Percentiles rank a stretch among this genome's conserved stretches.
Evolutionary conservation across 2,888 invertebrate species (phyloP).

Genomic region (Calliphora vomitoria): DNA sequence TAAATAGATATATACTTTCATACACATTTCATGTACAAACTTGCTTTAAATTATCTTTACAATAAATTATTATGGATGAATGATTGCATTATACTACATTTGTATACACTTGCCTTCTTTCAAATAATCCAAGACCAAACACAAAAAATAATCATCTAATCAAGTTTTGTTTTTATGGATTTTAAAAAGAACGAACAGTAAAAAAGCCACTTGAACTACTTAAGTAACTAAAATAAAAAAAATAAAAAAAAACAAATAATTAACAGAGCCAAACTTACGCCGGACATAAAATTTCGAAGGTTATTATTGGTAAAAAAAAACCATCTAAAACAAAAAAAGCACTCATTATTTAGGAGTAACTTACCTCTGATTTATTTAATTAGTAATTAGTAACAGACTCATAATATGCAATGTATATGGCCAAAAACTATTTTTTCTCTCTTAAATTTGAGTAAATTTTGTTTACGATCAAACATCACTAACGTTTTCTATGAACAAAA

Average conservation of each 20-base stretch:
- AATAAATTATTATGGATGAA: constrained; percentile 26
- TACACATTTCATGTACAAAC: too few relatives aligned
- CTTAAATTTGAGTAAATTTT: too few relatives aligned
- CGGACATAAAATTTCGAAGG: constrained; percentile 57
- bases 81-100: constrained; percentile 36
- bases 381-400: too few relatives aligned
- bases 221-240: background rate
- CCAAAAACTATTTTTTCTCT: too few relatives aligned
- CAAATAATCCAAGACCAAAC: background rate
- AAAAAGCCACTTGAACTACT: constrained; percentile 32
- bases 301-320: constrained; percentile 8
- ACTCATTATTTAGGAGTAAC: constrained; percentile 16
- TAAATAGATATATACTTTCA: too few relatives aligned
- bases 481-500: too few relatives aligned
- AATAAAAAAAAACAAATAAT: constrained; percentile 19
- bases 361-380: background rate
- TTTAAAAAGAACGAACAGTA: constrained; percentile 32
- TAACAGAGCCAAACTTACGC: constrained; percentile 33
- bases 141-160: constrained; percentile 22
- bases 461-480: too few relatives aligned
- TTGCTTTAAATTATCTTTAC: too few relatives aligned
- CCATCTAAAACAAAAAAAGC: background rate
- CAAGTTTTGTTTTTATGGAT: constrained; percentile 27
- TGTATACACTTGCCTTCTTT: constrained; percentile 8
- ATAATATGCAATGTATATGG: too few relatives aligned